phyloP scores from a whole-genome alignment of 2,797 vertebrate genomes.

The Oryzias dopingdopingensis region DNA sequence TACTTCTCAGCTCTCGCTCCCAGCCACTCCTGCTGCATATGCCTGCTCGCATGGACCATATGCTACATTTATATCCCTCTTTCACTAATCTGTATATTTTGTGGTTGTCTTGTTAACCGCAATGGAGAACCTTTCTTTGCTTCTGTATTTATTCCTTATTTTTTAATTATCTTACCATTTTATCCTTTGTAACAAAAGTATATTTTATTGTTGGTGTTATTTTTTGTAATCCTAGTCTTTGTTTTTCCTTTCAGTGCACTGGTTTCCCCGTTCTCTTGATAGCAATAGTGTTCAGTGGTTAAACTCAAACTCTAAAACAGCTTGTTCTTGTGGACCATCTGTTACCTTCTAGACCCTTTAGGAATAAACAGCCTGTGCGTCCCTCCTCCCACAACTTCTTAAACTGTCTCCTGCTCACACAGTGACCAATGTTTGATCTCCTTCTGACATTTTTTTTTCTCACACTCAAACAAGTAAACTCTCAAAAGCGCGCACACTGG shows the following conservation, averaged over 20 bases:
- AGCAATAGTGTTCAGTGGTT: constrained; percentile 43
- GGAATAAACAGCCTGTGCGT: constrained; percentile 29
- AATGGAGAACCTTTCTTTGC: constrained; percentile 42
- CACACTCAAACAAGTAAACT: constrained; percentile 42
- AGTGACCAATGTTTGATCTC: constrained; percentile 32
- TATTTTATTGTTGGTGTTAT: constrained; percentile 44
- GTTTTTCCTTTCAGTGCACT: constrained; percentile 45
- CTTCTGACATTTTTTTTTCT: constrained; percentile 36
- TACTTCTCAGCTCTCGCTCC: constrained; percentile 13
- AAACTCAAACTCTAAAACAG: constrained; percentile 45
- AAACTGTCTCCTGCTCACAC: constrained; percentile 26
- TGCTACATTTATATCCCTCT: constrained; percentile 20
- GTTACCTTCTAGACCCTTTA: constrained; percentile 41
- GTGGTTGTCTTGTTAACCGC: constrained; percentile 38
- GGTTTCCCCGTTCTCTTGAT: constrained; percentile 41
- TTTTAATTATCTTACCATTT: constrained; percentile 17
- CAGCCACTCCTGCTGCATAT: constrained; percentile 53
- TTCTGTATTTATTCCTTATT: constrained; percentile 22
- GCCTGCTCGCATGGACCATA: constrained; percentile 18
- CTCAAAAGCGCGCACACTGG: constrained; percentile 40
- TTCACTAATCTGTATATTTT: constrained; percentile 34
- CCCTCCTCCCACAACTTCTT: constrained; percentile 38
- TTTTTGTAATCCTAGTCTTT: constrained; percentile 37
- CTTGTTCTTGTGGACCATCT: constrained; percentile 39
- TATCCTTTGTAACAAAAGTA: constrained; percentile 19